A percentile compares a stretch with the other conserved stretches of the same genome.
phyloP scores from a whole-genome alignment of 37 sponge, comb jelly and placozoan genomes.

The Crambe crambe region DNA sequence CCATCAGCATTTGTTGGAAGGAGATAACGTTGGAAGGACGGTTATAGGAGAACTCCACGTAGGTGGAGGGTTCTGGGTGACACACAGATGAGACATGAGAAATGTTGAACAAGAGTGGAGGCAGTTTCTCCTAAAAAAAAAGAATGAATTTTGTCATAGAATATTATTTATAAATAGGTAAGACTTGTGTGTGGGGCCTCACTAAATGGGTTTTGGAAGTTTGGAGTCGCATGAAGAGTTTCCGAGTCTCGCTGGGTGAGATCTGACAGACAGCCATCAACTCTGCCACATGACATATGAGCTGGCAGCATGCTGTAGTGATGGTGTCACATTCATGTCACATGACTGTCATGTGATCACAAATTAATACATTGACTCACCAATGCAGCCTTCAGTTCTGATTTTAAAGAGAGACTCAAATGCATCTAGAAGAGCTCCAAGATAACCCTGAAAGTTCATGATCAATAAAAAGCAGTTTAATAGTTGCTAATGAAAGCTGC shows the following conservation, averaged over 20 bases:
- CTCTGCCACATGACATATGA: constrained; percentile 54
- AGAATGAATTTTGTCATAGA: not conserved
- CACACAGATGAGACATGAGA: not conserved
- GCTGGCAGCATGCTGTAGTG: constrained; percentile 45
- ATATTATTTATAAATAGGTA: not conserved
- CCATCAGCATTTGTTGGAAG: constrained; percentile 31
- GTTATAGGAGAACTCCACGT: constrained; percentile 55
- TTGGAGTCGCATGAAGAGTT: constrained; percentile 55
- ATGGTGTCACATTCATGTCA: not conserved
- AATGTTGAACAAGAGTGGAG: constrained; percentile 33
- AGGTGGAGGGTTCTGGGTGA: constrained; percentile 52
- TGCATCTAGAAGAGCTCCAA: constrained; percentile 43
- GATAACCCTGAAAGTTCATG: constrained; percentile 48
- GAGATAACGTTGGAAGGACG: constrained; percentile 11
- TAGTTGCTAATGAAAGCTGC: too few species aligned
- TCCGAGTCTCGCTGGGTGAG: constrained; percentile 52
- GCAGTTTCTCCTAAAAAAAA: constrained; percentile 33
- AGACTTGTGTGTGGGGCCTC: not conserved
- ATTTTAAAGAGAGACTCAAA: constrained; percentile 42
- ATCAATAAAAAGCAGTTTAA: too few species aligned
- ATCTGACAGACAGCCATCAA: constrained; percentile 46
- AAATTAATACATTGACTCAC: constrained; percentile 20
- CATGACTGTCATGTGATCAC: not conserved
- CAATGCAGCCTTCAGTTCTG: constrained; percentile 44
- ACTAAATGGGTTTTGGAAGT: constrained; percentile 26